Evolutionary conservation across 2,888 invertebrate genomes (phyloP).

Genomic region (Antitype chi): DNA sequence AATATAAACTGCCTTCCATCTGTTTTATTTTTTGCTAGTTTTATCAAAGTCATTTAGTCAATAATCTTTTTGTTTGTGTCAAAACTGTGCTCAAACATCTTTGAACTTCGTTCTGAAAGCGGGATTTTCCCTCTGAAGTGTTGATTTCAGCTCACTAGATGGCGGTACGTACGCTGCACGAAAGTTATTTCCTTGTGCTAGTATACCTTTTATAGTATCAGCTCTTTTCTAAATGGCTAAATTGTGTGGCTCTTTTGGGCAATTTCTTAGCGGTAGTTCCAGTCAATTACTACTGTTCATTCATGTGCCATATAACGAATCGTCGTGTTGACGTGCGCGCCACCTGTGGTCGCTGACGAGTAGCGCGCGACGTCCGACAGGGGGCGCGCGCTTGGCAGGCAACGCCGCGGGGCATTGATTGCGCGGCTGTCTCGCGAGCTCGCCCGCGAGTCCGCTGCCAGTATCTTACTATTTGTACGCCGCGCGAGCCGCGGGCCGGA

Average conservation of each 20-base stretch:
- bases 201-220: no score
- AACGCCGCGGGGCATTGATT: conserved; percentile 71
- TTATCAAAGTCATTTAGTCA: background rate
- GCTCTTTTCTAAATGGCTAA: background rate
- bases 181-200: background rate
- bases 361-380: conserved; percentile 42
- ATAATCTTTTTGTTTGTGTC: background rate
- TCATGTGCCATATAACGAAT: no score
- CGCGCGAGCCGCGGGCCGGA: conserved; percentile 90
- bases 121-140: conserved; percentile 11
- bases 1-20: background rate
- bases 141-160: conserved; percentile 39
- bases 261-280: background rate
- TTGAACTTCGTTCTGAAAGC: conserved; percentile 10
- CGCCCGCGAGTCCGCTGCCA: conserved; percentile 67
- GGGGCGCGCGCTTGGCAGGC: conserved; percentile 52
- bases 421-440: conserved; percentile 60
- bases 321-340: conserved; percentile 33
- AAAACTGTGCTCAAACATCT: background rate
- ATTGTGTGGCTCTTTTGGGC: background rate
- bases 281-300: background rate
- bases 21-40: background rate
- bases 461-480: conserved; percentile 84
- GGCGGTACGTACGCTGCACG: background rate
- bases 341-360: conserved; percentile 35